Evolutionary conservation across 1,140 invertebrate genomes (phyloP).

Genomic region (Cataglyphis hispanica): DNA sequence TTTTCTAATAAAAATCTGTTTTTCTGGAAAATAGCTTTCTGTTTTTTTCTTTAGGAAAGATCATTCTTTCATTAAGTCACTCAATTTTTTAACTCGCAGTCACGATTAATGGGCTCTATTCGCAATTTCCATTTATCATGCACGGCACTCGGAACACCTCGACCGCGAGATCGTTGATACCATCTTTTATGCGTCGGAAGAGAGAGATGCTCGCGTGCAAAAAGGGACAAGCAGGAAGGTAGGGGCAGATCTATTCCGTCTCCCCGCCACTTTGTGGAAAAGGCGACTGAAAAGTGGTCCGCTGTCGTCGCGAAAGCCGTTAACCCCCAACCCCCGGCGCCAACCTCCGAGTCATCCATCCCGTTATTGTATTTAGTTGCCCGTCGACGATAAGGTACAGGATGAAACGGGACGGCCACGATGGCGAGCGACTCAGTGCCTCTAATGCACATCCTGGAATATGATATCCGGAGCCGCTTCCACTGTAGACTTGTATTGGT

Average conservation of each 20-base stretch:
- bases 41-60: not conserved
- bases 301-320: constrained; percentile 35
- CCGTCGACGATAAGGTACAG: constrained; percentile 19
- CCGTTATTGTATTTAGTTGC: constrained; percentile 48
- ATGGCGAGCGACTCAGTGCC: constrained; percentile 17
- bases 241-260: too few species aligned
- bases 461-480: constrained; percentile 52
- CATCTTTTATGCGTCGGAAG: constrained; percentile 21
- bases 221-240: not conserved
- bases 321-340: constrained; percentile 28
- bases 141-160: not conserved
- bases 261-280: constrained; percentile 7
- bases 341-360: constrained; percentile 42
- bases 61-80: not conserved
- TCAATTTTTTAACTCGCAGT: constrained; percentile 26
- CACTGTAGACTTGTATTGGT: constrained; percentile 27
- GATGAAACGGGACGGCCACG: constrained; percentile 7
- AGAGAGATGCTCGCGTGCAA: constrained; percentile 2
- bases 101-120: constrained; percentile 23
- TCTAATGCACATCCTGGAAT: constrained; percentile 57
- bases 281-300: constrained; percentile 46
- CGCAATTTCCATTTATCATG: constrained; percentile 42
- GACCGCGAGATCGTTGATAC: constrained; percentile 13
- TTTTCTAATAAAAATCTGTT: too few species aligned
- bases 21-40: too few species aligned